Evolutionary conservation across 1,140 invertebrate genomes (phyloP), one percentile per base, ranked within the genome.

Genomic region (Scaptodrosophila lebanonensis): DNA sequence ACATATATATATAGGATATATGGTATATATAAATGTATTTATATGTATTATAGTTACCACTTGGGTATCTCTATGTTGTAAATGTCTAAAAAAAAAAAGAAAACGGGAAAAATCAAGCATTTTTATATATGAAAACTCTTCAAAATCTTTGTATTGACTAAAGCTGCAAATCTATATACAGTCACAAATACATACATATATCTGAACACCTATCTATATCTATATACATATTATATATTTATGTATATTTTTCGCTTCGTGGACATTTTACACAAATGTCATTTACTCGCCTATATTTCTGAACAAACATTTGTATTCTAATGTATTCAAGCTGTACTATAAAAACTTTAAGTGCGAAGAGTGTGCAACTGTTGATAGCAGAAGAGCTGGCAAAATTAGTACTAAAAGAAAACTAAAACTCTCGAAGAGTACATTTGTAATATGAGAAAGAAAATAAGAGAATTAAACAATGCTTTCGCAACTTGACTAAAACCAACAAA

Each of bases 11-110:
- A 50, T 50, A 38, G 49, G 8, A n/a, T n/a, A n/a, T n/a, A n/a
- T n/a, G n/a, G n/a, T n/a, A n/a, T n/a, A n/a, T n/a, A n/a, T n/a
- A n/a, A 15, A 59, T 64, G 60, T 65, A 65, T 39, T 50, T 67
- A 65, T 35, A 36, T 58, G 49, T 67, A 77, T 70, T 76, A 77
- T 77, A 76, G 65, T 61, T 69, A 50, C 68, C 63, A 73, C 44
- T 66, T 61, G 48, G 52, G 56, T 59, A 69, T 72, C 54, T 54
- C 59, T 33, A 58, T 63, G 58, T 77, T 76, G 72, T 77, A 77
- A 77, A 72, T 77, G 72, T 77, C 66, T 47, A 66, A 48, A n/a
- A n/a, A n/a, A n/a, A n/a, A n/a, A n/a, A n/a, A n/a, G n/a, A n/a
- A n/a, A n/a, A 18, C 11, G 6, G 25, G 36, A 57, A 54, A 35